Base-by-base conservation (phyloP, 2,888 invertebrate species). In the Pardosa pseudoannulata region DNA sequence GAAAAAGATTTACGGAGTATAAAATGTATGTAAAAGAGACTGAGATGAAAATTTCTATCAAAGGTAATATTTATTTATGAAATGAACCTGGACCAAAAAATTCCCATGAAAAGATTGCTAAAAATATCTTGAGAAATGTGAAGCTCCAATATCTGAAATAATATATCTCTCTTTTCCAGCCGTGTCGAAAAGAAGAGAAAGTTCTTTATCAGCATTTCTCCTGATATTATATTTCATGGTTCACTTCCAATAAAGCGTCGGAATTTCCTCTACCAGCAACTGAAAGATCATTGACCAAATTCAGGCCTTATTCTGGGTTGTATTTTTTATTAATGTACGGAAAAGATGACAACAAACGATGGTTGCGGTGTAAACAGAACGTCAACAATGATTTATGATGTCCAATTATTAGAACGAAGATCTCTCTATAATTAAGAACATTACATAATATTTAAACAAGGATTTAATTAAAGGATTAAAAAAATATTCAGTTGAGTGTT, bases 191-290 rank as follows among this genome's bases (percentile, higher is more conserved):
- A 67, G 50, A 28, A 50, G 62, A 39, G 46, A 23, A 64, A 64
- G 68, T 72, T 79, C 64, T 79, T 64, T 27, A 72, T 79, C 71
- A 79, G 64, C 32, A 32, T 1, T 62, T 65, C 41, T 46, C 28
- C 79, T 70, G 71, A 73, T 80, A 80, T 80, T 73, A 80, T 80
- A 73, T 73, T 80, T 73, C 73, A 73, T 74, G 73, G 50, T 73
- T 32, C 73, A 50, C 73, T 80, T 80, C 80, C 73, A 80, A 80
- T 80, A 80, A 80, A 80, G 73, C 68, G 80, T 72, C 72, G 79
- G 79, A 72, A 79, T 79, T 62, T 71, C 64, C 65, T 13, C 36
- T 50, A 71, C 36, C 23, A 13, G 7, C n/a, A 29, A 62, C 19
- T 64, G 27, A 19, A 27, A 31, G 78, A 56, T 39, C 72, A 65